phyloP scores from a whole-genome alignment of 2,797 vertebrate genomes.

The Peromyscus nudipes region DNA sequence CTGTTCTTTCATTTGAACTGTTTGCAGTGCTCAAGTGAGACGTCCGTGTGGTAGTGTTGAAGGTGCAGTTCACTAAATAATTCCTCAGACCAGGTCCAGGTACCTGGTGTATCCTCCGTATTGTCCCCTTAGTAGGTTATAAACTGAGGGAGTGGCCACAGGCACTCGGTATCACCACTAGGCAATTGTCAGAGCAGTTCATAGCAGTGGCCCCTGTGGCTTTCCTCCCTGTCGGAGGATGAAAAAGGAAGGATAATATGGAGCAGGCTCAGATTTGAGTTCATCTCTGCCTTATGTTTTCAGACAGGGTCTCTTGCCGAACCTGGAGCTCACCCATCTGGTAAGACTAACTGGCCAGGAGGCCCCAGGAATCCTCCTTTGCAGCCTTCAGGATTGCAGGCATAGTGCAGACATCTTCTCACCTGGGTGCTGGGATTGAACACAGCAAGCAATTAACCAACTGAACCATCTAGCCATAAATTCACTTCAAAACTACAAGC shows the following conservation, averaged over 20 bases:
- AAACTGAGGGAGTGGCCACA: neutral
- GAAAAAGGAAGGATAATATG: neutral
- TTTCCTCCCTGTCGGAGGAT: neutral
- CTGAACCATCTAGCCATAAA: neutral
- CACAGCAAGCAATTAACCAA: neutral
- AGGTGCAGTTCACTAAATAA: neutral
- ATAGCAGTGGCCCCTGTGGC: neutral
- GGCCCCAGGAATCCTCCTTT: neutral
- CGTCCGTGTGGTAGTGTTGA: neutral
- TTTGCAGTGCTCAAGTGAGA: neutral
- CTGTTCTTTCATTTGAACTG: neutral
- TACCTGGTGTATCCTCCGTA: neutral
- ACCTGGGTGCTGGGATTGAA: neutral
- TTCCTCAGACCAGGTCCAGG: neutral
- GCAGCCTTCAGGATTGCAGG: neutral
- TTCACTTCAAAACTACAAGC: conserved; percentile 18
- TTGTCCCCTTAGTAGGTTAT: neutral
- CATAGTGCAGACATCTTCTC: neutral
- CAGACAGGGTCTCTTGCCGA: neutral
- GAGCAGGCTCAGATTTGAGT: neutral
- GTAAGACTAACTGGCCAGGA: neutral
- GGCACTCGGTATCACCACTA: too few relatives aligned
- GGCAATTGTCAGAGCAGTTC: neutral
- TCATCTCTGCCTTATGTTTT: neutral
- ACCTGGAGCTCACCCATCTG: neutral